These are phyloP conservation scores for Limnephilus rhombicus DNA, from an alignment of 2,888 invertebrate genomes.

Conservation along the genomic window DNA sequence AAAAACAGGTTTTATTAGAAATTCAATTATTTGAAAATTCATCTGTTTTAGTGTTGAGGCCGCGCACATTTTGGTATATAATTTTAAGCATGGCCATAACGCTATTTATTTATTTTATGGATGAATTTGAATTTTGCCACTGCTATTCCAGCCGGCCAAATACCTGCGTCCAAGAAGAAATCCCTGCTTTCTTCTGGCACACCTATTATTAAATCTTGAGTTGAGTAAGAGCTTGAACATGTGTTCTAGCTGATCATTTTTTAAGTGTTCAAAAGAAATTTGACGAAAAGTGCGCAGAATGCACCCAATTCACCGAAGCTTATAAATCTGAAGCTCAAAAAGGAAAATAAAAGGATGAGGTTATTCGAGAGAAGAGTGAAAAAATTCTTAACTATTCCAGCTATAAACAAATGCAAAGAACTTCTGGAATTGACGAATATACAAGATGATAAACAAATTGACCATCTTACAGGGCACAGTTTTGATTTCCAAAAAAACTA, in stretches of 20 bases:
- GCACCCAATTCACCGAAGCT: constrained; percentile 54
- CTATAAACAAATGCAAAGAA: constrained; percentile 50
- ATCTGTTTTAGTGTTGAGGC: no score
- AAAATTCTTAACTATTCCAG: constrained; percentile 47
- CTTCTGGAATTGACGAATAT: constrained; percentile 51
- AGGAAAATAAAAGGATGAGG: constrained; percentile 47
- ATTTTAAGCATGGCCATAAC: no score
- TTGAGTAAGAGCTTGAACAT: constrained; percentile 68
- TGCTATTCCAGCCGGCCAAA: no score
- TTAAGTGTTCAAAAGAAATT: constrained; percentile 68
- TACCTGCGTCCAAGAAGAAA: no score
- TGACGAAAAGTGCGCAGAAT: constrained; percentile 57
- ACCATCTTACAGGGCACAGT: constrained; percentile 69
- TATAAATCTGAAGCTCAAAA: constrained; percentile 58
- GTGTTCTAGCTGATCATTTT: constrained; percentile 68
- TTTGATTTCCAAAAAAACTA: constrained; percentile 75
- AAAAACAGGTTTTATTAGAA: no score
- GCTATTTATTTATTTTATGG: no score
- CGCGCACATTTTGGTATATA: no score
- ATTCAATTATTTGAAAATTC: no score
- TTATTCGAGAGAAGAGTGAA: constrained; percentile 44
- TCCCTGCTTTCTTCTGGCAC: no score
- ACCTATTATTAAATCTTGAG: constrained; percentile 64
- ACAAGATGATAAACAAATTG: constrained; percentile 43
- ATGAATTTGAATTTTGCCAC: no score